These are phyloP conservation scores for Drosophila parthenogenetica DNA, from an alignment of 2,888 invertebrate species.

Conservation along the genomic window DNA sequence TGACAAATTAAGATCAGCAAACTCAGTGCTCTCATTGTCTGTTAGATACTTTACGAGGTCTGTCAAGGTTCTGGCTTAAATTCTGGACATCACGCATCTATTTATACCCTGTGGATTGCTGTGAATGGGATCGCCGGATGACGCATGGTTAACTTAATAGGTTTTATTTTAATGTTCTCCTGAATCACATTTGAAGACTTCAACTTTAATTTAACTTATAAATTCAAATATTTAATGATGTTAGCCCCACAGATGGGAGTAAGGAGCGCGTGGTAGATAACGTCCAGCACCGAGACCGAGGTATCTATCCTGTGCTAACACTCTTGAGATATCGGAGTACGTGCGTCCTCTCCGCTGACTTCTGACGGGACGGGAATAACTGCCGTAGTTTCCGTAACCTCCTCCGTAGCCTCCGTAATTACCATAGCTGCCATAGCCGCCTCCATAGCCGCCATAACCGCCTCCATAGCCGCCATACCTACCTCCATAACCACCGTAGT, in stretches of 20 bases:
- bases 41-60: no score
- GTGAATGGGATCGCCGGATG: no score
- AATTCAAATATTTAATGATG: not conserved
- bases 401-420: constrained; percentile 29
- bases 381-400: constrained; percentile 19
- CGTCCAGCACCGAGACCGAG: constrained; percentile 86
- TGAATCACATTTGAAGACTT: no score
- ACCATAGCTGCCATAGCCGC: constrained; percentile 19
- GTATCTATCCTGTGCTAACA: constrained; percentile 87
- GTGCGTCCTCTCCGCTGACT: constrained; percentile 85
- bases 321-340: constrained; percentile 89
- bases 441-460: constrained; percentile 19
- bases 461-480: constrained; percentile 12
- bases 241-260: constrained; percentile 84
- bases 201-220: not conserved
- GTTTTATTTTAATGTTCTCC: no score
- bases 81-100: no score
- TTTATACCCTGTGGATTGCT: no score
- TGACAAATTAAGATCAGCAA: no score
- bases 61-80: no score
- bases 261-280: constrained; percentile 87
- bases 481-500: constrained; percentile 16
- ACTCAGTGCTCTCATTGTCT: no score
- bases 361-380: constrained; percentile 10
- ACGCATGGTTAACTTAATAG: no score